Conservation (phyloP, 2,888 invertebrate species). For the Tanytarsus gracilentus region DNA sequence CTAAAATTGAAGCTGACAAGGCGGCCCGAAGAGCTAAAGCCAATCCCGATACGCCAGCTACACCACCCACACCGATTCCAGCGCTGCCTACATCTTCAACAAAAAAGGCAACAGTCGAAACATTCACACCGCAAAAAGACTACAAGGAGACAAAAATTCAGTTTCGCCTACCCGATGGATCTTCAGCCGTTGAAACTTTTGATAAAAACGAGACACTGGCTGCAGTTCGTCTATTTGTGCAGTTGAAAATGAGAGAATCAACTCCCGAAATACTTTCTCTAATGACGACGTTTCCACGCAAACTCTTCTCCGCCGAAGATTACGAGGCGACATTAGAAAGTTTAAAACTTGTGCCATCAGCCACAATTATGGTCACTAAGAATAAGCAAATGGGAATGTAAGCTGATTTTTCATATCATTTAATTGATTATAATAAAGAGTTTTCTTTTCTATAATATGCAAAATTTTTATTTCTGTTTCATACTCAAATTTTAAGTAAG, state of each 20-base stretch:
- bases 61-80: conserved; percentile 32
- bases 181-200: conserved; percentile 64
- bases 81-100: conserved; percentile 36
- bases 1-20: conserved; percentile 88
- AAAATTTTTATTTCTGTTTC: no score
- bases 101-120: conserved; percentile 34
- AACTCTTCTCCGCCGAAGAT: conserved; percentile 76
- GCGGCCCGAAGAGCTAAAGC: conserved; percentile 64
- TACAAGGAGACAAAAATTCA: conserved; percentile 64
- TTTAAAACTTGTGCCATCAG: conserved; percentile 77
- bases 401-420: neutral
- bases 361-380: conserved; percentile 69
- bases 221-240: conserved; percentile 80
- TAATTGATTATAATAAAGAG: neutral
- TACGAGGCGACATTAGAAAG: conserved; percentile 78
- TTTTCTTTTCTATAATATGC: no score
- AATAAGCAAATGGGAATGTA: no score
- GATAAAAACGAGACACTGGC: conserved; percentile 80
- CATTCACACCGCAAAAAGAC: conserved; percentile 44
- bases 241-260: conserved; percentile 77
- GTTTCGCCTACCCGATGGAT: conserved; percentile 69
- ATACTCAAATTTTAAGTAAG: no score
- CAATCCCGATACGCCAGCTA: conserved; percentile 31
- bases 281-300: conserved; percentile 87
- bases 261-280: conserved; percentile 47